Conservation (phyloP, 2,113 vertebrate genomes). For the Balaeniceps rex region DNA sequence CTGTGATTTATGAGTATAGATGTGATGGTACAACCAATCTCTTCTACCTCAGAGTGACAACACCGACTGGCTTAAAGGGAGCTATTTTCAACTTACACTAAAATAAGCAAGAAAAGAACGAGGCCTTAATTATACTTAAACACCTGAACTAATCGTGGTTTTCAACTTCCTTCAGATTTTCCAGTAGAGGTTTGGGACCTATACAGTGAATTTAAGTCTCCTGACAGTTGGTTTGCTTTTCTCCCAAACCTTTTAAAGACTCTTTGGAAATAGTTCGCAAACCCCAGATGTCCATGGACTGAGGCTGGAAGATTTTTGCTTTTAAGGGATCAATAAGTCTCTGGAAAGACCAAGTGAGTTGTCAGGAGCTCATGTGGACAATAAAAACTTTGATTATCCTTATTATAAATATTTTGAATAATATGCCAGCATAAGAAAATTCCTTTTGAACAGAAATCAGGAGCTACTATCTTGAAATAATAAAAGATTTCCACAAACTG, state of each 20-base stretch:
- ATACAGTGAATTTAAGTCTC: not conserved
- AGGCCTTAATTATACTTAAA: not conserved
- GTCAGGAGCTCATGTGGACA: not conserved
- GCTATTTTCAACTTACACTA: not conserved
- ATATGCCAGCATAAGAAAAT: not conserved
- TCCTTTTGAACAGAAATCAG: not conserved
- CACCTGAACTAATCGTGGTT: not conserved
- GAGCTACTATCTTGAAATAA: not conserved
- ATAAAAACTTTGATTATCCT: not conserved
- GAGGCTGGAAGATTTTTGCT: not conserved
- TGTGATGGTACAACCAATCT: not conserved
- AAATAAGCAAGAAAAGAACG: not conserved
- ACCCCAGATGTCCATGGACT: not conserved
- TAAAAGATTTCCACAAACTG: not conserved
- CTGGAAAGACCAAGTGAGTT: not conserved
- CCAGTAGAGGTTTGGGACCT: not conserved
- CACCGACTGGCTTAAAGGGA: not conserved
- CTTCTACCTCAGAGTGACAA: not conserved
- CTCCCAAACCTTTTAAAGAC: not conserved
- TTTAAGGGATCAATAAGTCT: not conserved
- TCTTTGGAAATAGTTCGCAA: not conserved
- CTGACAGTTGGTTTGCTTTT: not conserved
- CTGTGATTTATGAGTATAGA: not conserved
- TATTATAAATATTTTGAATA: slow-evolving; percentile 2
- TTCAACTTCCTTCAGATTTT: not conserved